A percentile compares a stretch with the other conserved stretches of the same genome.
These are phyloP conservation scores for Argyresthia goedartella DNA, from an alignment of 2,888 invertebrate species.

Conservation along the genomic window DNA sequence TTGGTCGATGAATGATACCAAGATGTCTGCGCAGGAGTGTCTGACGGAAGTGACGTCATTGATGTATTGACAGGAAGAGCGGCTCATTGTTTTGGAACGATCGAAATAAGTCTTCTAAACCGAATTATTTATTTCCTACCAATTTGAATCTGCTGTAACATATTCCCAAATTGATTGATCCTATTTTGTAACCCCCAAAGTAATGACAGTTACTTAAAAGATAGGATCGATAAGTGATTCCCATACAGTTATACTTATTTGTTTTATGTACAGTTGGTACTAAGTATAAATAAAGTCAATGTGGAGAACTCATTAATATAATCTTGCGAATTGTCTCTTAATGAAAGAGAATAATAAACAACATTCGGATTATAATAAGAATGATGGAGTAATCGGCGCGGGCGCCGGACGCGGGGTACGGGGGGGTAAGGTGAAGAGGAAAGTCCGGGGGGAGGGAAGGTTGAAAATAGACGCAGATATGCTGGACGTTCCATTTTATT, in stretches of 20 bases:
- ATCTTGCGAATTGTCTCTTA: too few relatives aligned
- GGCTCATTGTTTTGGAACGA: background rate
- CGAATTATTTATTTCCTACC: too few relatives aligned
- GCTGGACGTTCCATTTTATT: constrained; percentile 26
- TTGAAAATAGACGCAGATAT: constrained; percentile 26
- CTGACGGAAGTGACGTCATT: constrained; percentile 16
- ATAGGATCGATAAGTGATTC: too few relatives aligned
- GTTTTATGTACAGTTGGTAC: too few relatives aligned
- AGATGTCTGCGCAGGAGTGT: constrained; percentile 17
- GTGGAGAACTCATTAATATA: too few relatives aligned
- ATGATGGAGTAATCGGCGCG: too few relatives aligned
- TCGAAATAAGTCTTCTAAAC: background rate
- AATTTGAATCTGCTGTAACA: too few relatives aligned
- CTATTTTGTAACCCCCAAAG: background rate
- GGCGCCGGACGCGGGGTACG: background rate
- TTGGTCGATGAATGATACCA: too few relatives aligned
- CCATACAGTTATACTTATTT: too few relatives aligned
- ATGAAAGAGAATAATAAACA: too few relatives aligned
- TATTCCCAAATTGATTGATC: background rate
- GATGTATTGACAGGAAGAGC: constrained; percentile 11
- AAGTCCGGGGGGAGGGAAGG: constrained; percentile 15
- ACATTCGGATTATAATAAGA: too few relatives aligned
- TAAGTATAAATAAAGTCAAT: too few relatives aligned
- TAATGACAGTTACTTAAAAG: background rate
- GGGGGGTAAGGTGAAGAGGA: background rate